Evolutionary conservation across 2,113 vertebrate species (phyloP).

Genomic region (Gambusia holbrooki): DNA sequence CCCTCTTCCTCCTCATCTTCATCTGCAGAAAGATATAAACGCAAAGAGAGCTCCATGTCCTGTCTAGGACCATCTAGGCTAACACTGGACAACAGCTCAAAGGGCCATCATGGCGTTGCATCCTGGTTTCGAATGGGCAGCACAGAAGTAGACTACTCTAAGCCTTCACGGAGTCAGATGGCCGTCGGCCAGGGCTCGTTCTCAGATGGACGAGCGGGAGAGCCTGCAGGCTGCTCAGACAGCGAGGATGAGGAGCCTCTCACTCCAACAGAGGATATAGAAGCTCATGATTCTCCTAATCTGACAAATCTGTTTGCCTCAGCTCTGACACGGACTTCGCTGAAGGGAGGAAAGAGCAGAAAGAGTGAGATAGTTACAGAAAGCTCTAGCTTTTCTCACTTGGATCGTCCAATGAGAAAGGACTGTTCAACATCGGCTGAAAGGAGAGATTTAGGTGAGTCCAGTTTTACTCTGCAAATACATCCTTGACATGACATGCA

Average conservation of each 20-base stretch:
- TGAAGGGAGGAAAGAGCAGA: conserved; percentile 67
- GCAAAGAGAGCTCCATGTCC: conserved; percentile 79
- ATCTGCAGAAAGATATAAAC: conserved; percentile 85
- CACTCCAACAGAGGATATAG: conserved; percentile 67
- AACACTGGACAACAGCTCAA: conserved; percentile 66
- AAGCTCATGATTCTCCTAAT: conserved; percentile 75
- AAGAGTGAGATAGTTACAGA: conserved; percentile 65
- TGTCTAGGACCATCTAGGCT: conserved; percentile 81
- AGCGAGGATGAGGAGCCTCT: conserved; percentile 80
- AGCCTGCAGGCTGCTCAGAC: conserved; percentile 75
- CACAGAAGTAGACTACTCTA: conserved; percentile 78
- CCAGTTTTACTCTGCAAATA: conserved; percentile 2
- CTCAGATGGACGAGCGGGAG: conserved; percentile 69
- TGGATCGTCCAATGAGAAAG: conserved; percentile 83
- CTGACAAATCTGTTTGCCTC: conserved; percentile 97
- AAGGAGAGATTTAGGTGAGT: conserved; percentile 78
- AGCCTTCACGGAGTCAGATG: conserved; percentile 72
- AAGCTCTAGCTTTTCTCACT: conserved; percentile 66
- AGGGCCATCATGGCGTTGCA: conserved; percentile 74
- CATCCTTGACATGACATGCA: neutral
- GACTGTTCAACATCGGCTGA: conserved; percentile 85
- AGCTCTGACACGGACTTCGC: conserved; percentile 83
- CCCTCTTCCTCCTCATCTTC: conserved; percentile 83
- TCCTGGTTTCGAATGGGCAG: conserved; percentile 80
- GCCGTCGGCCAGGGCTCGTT: conserved; percentile 71